Evolutionary conservation across 2,888 invertebrate species (phyloP).

Genomic region (Sylvicola fuscatus): DNA sequence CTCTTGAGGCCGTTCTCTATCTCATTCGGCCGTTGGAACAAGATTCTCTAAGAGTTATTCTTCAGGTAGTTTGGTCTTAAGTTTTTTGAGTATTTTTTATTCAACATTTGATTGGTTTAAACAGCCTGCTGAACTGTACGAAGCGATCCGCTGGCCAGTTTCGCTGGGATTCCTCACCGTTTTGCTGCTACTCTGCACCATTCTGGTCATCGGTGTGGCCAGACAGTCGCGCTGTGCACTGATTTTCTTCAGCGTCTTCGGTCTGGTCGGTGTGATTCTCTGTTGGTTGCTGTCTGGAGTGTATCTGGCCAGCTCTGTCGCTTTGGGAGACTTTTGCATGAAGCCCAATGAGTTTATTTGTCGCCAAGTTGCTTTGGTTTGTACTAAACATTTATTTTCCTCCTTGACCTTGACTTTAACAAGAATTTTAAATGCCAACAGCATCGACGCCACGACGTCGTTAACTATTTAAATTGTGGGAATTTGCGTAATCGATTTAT

Average conservation of each 20-base stretch:
- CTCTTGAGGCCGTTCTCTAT: slow-evolving; percentile 24
- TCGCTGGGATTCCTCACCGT: slow-evolving; percentile 24
- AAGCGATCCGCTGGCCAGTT: slow-evolving; percentile 26
- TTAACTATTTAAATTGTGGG: slow-evolving; percentile 25
- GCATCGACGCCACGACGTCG: slow-evolving; percentile 16
- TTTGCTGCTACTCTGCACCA: slow-evolving; percentile 21
- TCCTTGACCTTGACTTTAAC: no score
- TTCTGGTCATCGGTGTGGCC: slow-evolving; percentile 25
- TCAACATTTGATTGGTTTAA: neutral
- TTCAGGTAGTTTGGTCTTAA: slow-evolving; percentile 19
- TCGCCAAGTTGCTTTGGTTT: slow-evolving; percentile 24
- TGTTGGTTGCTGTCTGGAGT: slow-evolving; percentile 78
- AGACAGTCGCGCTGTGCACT: slow-evolving; percentile 59
- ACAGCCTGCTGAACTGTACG: slow-evolving; percentile 22
- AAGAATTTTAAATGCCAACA: no score
- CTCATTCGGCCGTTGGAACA: slow-evolving; percentile 18
- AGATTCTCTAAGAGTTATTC: slow-evolving; percentile 20
- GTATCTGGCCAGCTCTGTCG: slow-evolving; percentile 68
- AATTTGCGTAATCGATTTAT: slow-evolving; percentile 24
- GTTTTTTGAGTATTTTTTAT: slow-evolving; percentile 7
- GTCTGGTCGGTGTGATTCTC: slow-evolving; percentile 30
- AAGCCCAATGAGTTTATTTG: slow-evolving; percentile 43
- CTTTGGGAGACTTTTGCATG: slow-evolving; percentile 67
- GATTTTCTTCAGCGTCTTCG: slow-evolving; percentile 74
- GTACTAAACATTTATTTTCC: neutral